A percentile compares a stretch with the other conserved stretches of the same genome.
These are phyloP conservation scores for Hyposmocoma kahamanoa DNA, from an alignment of 1,140 invertebrate genomes.

Conservation along the genomic window DNA sequence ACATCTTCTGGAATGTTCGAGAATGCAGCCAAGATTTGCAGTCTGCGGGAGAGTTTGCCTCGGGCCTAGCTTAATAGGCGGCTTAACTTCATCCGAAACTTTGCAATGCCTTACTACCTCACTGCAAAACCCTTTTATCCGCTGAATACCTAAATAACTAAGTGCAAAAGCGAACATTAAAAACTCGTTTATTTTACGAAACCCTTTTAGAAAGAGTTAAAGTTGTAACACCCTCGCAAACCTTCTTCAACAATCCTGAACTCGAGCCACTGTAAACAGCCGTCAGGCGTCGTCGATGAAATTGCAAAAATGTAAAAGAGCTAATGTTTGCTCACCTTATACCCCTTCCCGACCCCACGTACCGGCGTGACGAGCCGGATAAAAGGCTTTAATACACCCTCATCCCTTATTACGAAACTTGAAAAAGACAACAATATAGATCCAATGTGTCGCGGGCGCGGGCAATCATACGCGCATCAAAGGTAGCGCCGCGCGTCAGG, in stretches of 20 bases:
- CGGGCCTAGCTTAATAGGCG: conserved; percentile 57
- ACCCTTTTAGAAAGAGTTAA: conserved; percentile 49
- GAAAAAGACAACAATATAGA: conserved; percentile 74
- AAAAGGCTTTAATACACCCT: conserved; percentile 74
- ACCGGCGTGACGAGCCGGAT: conserved; percentile 69
- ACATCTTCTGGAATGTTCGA: conserved; percentile 68
- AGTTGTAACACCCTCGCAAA: conserved; percentile 41
- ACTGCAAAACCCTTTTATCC: conserved; percentile 8
- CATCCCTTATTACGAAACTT: conserved; percentile 73
- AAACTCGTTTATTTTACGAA: conserved; percentile 44
- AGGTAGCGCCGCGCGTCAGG: conserved; percentile 51
- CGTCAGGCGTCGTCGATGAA: conserved; percentile 61
- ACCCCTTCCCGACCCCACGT: conserved; percentile 68
- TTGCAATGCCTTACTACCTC: neutral
- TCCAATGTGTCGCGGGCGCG: conserved; percentile 69
- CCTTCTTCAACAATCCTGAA: conserved; percentile 37
- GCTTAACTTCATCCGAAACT: conserved; percentile 28
- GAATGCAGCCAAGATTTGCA: conserved; percentile 69
- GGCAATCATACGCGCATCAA: conserved; percentile 71
- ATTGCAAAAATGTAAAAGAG: conserved; percentile 74
- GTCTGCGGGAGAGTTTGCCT: conserved; percentile 61
- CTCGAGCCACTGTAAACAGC: conserved; percentile 51
- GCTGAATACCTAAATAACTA: conserved; percentile 16
- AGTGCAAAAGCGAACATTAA: conserved; percentile 38
- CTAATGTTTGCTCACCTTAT: conserved; percentile 73